Evolutionary conservation across 2,113 vertebrate species (phyloP).

Genomic region (Scomber scombrus): DNA sequence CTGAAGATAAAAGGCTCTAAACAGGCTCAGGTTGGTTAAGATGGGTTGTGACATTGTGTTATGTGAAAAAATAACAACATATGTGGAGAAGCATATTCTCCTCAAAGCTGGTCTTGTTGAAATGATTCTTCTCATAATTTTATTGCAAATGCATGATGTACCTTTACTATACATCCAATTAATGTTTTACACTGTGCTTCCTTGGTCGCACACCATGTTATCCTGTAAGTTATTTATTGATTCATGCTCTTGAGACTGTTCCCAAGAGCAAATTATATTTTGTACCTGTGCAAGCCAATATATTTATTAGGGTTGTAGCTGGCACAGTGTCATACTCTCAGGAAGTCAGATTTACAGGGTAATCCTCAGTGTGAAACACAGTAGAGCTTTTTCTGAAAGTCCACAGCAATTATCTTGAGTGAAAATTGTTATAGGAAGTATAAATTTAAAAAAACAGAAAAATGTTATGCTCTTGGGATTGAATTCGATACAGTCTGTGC

Average conservation of each 20-base stretch:
- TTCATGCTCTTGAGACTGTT: constrained; percentile 50
- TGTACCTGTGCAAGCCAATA: constrained; percentile 46
- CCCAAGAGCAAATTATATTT: constrained; percentile 52
- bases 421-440: constrained; percentile 12
- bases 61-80: constrained; percentile 5
- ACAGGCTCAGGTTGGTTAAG: not conserved
- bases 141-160: constrained; percentile 15
- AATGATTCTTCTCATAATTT: not conserved
- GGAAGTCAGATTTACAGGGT: constrained; percentile 33
- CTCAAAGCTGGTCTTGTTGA: constrained; percentile 1
- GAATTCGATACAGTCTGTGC: constrained; percentile 53
- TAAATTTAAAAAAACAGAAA: not conserved
- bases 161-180: constrained; percentile 30
- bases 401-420: constrained; percentile 33
- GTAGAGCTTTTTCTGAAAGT: constrained; percentile 26
- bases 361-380: constrained; percentile 45
- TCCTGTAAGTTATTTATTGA: constrained; percentile 58
- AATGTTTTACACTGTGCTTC: constrained; percentile 23
- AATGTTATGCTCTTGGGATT: constrained; percentile 42
- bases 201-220: constrained; percentile 41
- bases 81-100: not conserved
- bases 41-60: not conserved
- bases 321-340: constrained; percentile 35
- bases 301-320: constrained; percentile 50
- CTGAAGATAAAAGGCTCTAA: constrained; percentile 18